These are phyloP conservation scores for Leucoraja erinaceus DNA, from an alignment of 2,113 vertebrate species.

Conservation along the genomic window DNA sequence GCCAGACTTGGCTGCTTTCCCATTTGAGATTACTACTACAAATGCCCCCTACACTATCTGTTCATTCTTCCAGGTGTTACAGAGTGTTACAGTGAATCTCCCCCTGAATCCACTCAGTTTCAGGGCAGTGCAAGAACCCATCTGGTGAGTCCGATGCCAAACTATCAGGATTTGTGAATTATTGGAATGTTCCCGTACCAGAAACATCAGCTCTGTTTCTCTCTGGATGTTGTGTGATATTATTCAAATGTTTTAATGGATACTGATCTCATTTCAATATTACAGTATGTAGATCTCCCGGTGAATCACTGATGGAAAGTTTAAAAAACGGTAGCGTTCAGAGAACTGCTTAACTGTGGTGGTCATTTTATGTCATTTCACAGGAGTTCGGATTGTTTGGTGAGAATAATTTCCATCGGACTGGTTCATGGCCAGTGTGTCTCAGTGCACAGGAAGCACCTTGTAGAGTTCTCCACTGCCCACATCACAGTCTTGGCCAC, in stretches of 20 bases:
- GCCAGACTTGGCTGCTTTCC: too few relatives aligned
- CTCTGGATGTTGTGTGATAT: too few relatives aligned
- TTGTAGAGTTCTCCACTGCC: not conserved
- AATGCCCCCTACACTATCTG: too few relatives aligned
- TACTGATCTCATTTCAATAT: not conserved
- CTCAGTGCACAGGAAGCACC: not conserved
- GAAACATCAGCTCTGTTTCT: too few relatives aligned
- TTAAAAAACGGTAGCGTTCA: not conserved
- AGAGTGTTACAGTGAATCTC: too few relatives aligned
- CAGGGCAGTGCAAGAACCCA: too few relatives aligned
- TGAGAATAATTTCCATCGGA: not conserved
- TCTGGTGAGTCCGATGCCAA: too few relatives aligned
- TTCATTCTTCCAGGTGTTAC: too few relatives aligned
- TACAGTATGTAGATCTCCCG: not conserved
- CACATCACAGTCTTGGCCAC: not conserved
- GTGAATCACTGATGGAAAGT: not conserved
- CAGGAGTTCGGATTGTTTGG: not conserved
- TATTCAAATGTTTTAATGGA: not conserved
- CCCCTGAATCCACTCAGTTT: too few relatives aligned
- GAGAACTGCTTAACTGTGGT: conserved; percentile 19
- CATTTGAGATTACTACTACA: too few relatives aligned
- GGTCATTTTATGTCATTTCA: conserved; percentile 11
- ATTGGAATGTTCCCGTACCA: too few relatives aligned
- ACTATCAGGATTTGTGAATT: too few relatives aligned
- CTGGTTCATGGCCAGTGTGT: not conserved